Percentiles rank a stretch among this genome's conserved stretches.
phyloP scores from a whole-genome alignment of 2,888 invertebrate genomes.

The Xylota segnis region DNA sequence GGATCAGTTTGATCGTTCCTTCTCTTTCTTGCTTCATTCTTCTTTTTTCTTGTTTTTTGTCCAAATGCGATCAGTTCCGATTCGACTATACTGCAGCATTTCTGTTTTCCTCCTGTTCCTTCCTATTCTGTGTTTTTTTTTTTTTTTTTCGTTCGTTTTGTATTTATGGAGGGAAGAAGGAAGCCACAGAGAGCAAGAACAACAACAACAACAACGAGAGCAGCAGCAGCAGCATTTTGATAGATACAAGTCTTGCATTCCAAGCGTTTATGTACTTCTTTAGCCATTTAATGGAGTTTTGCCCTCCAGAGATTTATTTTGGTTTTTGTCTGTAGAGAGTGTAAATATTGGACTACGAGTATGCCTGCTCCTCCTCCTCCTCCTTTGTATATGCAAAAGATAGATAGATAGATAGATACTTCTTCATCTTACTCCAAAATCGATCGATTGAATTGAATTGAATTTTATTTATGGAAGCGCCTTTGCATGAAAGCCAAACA shows the following conservation, averaged over 20 bases:
- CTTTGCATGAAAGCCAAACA: constrained; percentile 67
- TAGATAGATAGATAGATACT: constrained; percentile 56
- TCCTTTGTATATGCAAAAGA: constrained; percentile 57
- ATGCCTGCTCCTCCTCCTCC: constrained; percentile 2
- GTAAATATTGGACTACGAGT: constrained; percentile 72
- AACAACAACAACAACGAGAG: constrained; percentile 38
- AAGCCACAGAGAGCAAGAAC: constrained; percentile 37
- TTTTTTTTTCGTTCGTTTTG: constrained; percentile 30
- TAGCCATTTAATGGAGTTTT: constrained; percentile 65
- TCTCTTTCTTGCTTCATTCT: constrained; percentile 17
- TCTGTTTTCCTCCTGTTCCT: constrained; percentile 57
- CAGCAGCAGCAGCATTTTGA: constrained; percentile 60
- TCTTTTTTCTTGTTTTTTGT: constrained; percentile 24
- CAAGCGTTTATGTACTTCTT: constrained; percentile 56
- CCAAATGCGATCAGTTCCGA: constrained; percentile 73
- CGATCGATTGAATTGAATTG: constrained; percentile 57
- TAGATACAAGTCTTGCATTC: constrained; percentile 73
- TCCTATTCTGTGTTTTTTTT: constrained; percentile 53
- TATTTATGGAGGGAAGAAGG: constrained; percentile 45
- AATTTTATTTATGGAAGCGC: constrained; percentile 72
- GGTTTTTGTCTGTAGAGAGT: constrained; percentile 60
- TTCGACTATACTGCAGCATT: constrained; percentile 29
- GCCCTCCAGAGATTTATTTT: constrained; percentile 72
- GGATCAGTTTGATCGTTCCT: constrained; percentile 46
- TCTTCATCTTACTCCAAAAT: constrained; percentile 52